Conservation (phyloP, 2,888 invertebrate species). For the Hipparchia semele region DNA sequence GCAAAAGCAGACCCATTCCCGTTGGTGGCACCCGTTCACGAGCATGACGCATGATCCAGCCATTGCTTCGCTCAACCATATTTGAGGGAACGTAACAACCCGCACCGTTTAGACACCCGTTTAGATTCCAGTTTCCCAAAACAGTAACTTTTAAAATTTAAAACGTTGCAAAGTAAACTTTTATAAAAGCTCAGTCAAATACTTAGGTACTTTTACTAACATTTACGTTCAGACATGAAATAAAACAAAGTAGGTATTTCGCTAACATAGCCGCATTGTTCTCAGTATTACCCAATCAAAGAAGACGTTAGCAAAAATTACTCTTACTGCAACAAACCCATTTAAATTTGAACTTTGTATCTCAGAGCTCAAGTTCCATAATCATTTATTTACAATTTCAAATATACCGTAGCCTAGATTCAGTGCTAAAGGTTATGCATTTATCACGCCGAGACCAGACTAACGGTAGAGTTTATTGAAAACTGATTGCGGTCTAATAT, state of each 20-base stretch:
- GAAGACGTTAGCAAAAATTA: slow-evolving; percentile 41
- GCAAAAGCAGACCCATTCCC: too few species aligned
- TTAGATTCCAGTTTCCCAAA: too few species aligned
- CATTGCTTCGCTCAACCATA: too few species aligned
- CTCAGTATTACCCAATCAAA: slow-evolving; percentile 41
- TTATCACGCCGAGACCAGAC: slow-evolving; percentile 12
- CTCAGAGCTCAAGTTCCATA: slow-evolving; percentile 2
- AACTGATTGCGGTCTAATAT: background rate
- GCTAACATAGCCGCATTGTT: slow-evolving; percentile 42
- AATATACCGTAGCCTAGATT: slow-evolving; percentile 27
- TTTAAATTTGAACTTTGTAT: slow-evolving; percentile 8
- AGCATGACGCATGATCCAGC: too few species aligned
- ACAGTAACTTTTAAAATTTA: too few species aligned
- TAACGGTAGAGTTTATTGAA: slow-evolving; percentile 19
- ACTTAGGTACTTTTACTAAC: slow-evolving; percentile 32
- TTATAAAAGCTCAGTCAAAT: slow-evolving; percentile 24
- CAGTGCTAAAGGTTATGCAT: slow-evolving; percentile 34
- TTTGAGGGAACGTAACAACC: too few species aligned
- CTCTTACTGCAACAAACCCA: slow-evolving; percentile 38
- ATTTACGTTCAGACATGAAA: slow-evolving; percentile 35
- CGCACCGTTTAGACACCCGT: too few species aligned
- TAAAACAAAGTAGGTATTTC: slow-evolving; percentile 36
- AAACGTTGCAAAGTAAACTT: too few species aligned
- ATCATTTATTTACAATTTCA: background rate
- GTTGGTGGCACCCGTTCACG: too few species aligned